Conservation (phyloP, 2,888 invertebrate genomes). For the Kuschelorhynchus macadamiae region DNA sequence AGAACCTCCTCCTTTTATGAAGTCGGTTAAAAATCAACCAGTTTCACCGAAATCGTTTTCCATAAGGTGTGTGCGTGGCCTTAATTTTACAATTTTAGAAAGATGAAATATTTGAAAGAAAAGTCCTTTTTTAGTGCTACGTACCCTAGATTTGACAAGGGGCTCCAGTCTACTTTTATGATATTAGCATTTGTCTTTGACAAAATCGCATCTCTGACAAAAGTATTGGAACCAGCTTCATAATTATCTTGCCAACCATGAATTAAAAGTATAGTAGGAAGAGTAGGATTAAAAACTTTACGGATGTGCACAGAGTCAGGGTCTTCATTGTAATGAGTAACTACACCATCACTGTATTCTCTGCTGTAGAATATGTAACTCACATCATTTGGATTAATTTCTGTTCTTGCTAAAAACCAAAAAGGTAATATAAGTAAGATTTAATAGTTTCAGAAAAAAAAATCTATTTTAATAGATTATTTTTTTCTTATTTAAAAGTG, state of each 20-base stretch:
- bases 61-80: too few relatives aligned
- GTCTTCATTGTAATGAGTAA: constrained; percentile 16
- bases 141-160: constrained; percentile 24
- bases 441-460: background rate
- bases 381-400: constrained; percentile 22
- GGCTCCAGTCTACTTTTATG: constrained; percentile 42
- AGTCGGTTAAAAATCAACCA: too few relatives aligned
- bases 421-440: background rate
- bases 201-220: constrained; percentile 38
- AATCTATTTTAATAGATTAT: too few relatives aligned
- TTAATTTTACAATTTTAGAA: too few relatives aligned
- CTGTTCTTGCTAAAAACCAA: constrained; percentile 10
- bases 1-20: too few relatives aligned
- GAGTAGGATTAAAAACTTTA: constrained; percentile 27
- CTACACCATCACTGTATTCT: constrained; percentile 15
- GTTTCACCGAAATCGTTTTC: too few relatives aligned
- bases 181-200: constrained; percentile 38
- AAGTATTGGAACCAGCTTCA: constrained; percentile 41
- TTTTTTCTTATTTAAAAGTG: too few relatives aligned
- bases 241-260: constrained; percentile 43
- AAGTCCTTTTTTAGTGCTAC: too few relatives aligned
- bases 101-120: too few relatives aligned
- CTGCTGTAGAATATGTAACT: constrained; percentile 38
- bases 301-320: constrained; percentile 9
- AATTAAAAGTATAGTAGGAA: constrained; percentile 35